Conservation (phyloP, 2,888 invertebrate genomes). For the Ceratothoa steindachneri region DNA sequence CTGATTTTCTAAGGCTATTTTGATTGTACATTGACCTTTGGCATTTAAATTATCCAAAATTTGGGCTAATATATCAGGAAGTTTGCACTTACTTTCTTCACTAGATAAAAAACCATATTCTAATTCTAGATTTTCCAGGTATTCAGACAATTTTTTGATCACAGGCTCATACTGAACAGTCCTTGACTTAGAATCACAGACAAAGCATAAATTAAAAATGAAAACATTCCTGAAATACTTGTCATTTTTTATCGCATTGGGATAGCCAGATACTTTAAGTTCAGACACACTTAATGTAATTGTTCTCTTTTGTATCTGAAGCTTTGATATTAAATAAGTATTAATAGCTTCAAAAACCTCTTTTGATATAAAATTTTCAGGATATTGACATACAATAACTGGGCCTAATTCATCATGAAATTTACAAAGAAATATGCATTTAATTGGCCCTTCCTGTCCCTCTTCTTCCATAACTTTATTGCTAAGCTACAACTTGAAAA, state of each 20-base stretch:
- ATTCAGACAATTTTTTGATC: constrained; percentile 88
- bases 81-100: constrained; percentile 62
- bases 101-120: constrained; percentile 79
- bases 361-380: constrained; percentile 83
- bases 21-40: constrained; percentile 57
- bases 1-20: neutral
- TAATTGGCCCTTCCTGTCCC: constrained; percentile 30
- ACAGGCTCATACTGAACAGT: constrained; percentile 91
- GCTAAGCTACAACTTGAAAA: neutral
- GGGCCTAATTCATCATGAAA: constrained; percentile 45
- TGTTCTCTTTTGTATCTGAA: constrained; percentile 79
- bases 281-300: constrained; percentile 73
- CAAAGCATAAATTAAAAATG: constrained; percentile 91
- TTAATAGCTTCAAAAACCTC: constrained; percentile 90
- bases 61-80: constrained; percentile 70
- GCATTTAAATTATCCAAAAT: constrained; percentile 77
- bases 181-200: constrained; percentile 81
- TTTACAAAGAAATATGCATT: constrained; percentile 45
- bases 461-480: constrained; percentile 3
- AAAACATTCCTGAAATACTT: constrained; percentile 91
- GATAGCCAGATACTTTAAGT: constrained; percentile 55
- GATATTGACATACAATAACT: constrained; percentile 59
- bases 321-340: constrained; percentile 92
- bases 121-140: constrained; percentile 79
- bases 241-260: constrained; percentile 79